phyloP scores from a whole-genome alignment of 2,113 vertebrate genomes.

The Periophthalmodon schlosseri region DNA sequence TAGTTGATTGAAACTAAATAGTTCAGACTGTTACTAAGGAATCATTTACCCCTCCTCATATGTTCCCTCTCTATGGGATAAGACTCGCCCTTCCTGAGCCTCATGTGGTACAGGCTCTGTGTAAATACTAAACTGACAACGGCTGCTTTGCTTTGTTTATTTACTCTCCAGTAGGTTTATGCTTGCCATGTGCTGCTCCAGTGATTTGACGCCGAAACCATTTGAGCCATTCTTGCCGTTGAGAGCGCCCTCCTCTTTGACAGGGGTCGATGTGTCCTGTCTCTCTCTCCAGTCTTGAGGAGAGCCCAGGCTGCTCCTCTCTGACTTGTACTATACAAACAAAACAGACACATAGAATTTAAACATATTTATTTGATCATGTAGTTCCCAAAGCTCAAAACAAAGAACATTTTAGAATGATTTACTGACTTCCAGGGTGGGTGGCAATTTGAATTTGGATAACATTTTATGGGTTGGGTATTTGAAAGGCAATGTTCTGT shows the following conservation, averaged over 20 bases:
- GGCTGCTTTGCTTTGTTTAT: conserved; percentile 56
- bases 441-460: too few species aligned
- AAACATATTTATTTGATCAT: background rate
- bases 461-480: too few species aligned
- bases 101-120: conserved; percentile 37
- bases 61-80: conserved; percentile 17
- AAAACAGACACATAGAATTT: background rate
- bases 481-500: background rate
- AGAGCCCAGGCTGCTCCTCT: conserved; percentile 80
- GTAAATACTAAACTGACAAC: conserved; percentile 11
- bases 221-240: conserved; percentile 79
- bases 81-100: conserved; percentile 16
- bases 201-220: conserved; percentile 78
- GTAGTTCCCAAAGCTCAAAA: background rate
- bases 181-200: conserved; percentile 84
- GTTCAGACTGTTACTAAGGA: background rate
- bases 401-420: background rate
- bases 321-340: conserved; percentile 77
- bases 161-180: conserved; percentile 88
- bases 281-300: conserved; percentile 85
- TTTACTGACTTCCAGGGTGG: too few species aligned
- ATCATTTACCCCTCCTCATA: conserved; percentile 22
- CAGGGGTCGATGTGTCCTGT: conserved; percentile 68
- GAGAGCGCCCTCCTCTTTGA: conserved; percentile 71
- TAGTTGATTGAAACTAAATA: background rate